phyloP scores from a whole-genome alignment of 2,113 vertebrate species.

The Ia io region DNA sequence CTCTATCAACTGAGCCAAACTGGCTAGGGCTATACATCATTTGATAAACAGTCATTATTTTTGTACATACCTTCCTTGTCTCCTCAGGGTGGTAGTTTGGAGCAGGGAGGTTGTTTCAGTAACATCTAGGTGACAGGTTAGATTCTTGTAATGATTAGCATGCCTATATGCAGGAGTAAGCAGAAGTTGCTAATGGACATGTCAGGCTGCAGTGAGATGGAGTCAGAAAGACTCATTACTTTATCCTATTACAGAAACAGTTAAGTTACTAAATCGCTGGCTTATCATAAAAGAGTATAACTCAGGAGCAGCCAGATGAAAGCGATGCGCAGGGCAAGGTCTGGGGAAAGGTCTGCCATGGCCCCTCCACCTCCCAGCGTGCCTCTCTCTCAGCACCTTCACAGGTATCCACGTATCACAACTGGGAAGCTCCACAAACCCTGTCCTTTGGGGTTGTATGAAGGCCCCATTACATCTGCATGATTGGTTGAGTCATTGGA shows the following conservation, averaged over 20 bases:
- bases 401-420: not conserved
- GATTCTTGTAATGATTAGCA: not conserved
- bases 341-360: not conserved
- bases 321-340: not conserved
- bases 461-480: not conserved
- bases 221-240: not conserved
- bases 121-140: not conserved
- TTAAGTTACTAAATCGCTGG: not conserved
- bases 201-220: not conserved
- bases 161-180: not conserved
- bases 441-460: not conserved
- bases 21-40: too few relatives aligned
- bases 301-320: not conserved
- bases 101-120: not conserved
- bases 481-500: not conserved
- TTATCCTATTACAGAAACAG: not conserved
- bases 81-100: not conserved
- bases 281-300: not conserved
- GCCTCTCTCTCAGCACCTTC: not conserved
- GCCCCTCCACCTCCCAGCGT: not conserved
- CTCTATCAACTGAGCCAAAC: too few relatives aligned
- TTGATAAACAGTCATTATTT: not conserved
- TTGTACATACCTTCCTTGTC: not conserved
- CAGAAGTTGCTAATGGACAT: not conserved
- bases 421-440: not conserved